Evolutionary conservation across 2,113 vertebrate genomes (phyloP).

Genomic region (Oxygymnocypris stewartii): DNA sequence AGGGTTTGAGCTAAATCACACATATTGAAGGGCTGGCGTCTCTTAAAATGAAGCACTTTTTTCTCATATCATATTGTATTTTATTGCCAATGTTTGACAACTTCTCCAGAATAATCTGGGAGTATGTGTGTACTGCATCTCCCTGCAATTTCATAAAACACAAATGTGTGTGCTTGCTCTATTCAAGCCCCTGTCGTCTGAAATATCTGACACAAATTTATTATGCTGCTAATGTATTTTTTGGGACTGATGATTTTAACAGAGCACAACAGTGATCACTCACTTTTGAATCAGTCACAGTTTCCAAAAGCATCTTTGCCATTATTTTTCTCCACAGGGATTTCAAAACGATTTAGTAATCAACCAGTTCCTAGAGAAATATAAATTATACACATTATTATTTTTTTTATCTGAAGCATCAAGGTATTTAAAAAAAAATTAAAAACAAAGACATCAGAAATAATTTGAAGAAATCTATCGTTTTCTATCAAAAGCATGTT

Average conservation of each 20-base stretch:
- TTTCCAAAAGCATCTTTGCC: not conserved
- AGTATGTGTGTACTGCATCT: constrained; percentile 39
- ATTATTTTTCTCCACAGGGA: not conserved
- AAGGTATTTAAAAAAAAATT: not conserved
- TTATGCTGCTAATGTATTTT: not conserved
- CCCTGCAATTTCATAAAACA: not conserved
- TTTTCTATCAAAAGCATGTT: not conserved
- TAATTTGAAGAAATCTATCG: not conserved
- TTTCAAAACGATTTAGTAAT: not conserved
- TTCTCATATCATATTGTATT: constrained; percentile 72
- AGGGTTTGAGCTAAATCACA: constrained; percentile 73
- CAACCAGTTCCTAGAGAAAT: constrained; percentile 3
- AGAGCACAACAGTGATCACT: not conserved
- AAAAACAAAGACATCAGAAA: not conserved
- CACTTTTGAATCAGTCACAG: not conserved
- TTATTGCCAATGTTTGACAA: constrained; percentile 71
- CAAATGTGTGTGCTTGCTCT: not conserved
- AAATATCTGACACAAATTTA: not conserved
- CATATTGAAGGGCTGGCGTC: constrained; percentile 64
- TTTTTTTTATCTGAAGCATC: not conserved
- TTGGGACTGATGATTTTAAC: not conserved
- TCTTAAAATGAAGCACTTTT: constrained; percentile 67
- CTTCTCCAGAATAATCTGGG: constrained; percentile 63
- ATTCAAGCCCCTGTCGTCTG: not conserved
- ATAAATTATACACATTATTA: not conserved